Evolutionary conservation across 37 sponge, comb jelly and placozoan species (phyloP).

Genomic region (Chondrosia reniformis): DNA sequence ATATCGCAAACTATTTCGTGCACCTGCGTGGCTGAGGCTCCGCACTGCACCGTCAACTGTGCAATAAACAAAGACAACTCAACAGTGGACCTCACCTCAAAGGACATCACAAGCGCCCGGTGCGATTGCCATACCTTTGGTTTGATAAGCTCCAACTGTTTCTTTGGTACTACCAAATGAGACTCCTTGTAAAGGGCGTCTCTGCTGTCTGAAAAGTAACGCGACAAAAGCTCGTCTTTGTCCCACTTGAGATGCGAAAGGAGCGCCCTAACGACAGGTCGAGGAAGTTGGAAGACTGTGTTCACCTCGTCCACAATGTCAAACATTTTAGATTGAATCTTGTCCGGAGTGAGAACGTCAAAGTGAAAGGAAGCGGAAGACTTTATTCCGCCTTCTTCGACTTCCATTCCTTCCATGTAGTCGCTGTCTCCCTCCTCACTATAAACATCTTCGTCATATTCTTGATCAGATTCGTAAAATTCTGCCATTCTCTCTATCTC

Average conservation of each 20-base stretch:
- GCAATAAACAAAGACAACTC: neutral
- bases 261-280: slow-evolving; percentile 66
- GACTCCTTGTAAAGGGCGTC: slow-evolving; percentile 78
- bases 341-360: slow-evolving; percentile 57
- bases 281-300: slow-evolving; percentile 80
- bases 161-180: slow-evolving; percentile 61
- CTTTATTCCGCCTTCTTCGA: neutral
- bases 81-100: neutral
- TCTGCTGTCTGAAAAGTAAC: slow-evolving; percentile 76
- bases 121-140: neutral
- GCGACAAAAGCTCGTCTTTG: slow-evolving; percentile 86
- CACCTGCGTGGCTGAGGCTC: slow-evolving; percentile 63
- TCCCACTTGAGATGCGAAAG: slow-evolving; percentile 89
- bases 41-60: slow-evolving; percentile 60
- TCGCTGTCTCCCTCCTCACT: slow-evolving; percentile 9
- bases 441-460: slow-evolving; percentile 35
- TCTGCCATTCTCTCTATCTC: slow-evolving; percentile 21
- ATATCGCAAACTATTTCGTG: slow-evolving; percentile 80
- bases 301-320: slow-evolving; percentile 78
- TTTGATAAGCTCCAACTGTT: neutral
- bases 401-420: neutral
- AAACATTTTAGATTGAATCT: slow-evolving; percentile 78
- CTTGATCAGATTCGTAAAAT: slow-evolving; percentile 14
- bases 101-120: neutral
- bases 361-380: slow-evolving; percentile 16